phyloP scores from a whole-genome alignment of 2,888 invertebrate genomes.

The Lydus trimaculatus region DNA sequence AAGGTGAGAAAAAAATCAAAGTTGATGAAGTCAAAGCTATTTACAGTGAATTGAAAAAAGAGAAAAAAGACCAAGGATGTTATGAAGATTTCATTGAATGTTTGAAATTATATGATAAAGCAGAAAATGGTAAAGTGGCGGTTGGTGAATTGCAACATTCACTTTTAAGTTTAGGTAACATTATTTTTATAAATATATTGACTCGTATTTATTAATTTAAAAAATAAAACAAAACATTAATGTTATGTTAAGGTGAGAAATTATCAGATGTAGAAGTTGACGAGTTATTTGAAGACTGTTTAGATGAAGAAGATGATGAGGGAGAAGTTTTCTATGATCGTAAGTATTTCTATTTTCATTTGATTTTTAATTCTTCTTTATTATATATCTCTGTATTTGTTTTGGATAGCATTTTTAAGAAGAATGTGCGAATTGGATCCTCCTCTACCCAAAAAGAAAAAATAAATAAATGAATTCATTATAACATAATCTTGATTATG shows the following conservation, averaged over 20 bases:
- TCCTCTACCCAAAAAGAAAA: constrained; percentile 34
- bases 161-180: constrained; percentile 87
- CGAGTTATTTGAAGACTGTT: constrained; percentile 82
- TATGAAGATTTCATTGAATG: constrained; percentile 99
- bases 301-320: constrained; percentile 92
- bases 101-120: constrained; percentile 98
- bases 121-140: constrained; percentile 94
- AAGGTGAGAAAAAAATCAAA: constrained; percentile 85
- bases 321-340: constrained; percentile 92
- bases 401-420: constrained; percentile 80
- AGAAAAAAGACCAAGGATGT: constrained; percentile 89
- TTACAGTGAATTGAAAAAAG: constrained; percentile 90
- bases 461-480: constrained; percentile 20
- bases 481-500: background rate
- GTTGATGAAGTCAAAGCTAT: constrained; percentile 98
- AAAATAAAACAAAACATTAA: background rate
- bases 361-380: background rate
- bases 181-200: too few species aligned
- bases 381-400: too few species aligned
- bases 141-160: constrained; percentile 95
- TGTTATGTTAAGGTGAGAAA: constrained; percentile 75
- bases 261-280: constrained; percentile 80
- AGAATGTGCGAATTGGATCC: constrained; percentile 77
- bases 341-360: constrained; percentile 66
- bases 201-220: background rate